Base-by-base conservation (phyloP, 2,113 vertebrate genomes). In the Ovibos moschatus region DNA sequence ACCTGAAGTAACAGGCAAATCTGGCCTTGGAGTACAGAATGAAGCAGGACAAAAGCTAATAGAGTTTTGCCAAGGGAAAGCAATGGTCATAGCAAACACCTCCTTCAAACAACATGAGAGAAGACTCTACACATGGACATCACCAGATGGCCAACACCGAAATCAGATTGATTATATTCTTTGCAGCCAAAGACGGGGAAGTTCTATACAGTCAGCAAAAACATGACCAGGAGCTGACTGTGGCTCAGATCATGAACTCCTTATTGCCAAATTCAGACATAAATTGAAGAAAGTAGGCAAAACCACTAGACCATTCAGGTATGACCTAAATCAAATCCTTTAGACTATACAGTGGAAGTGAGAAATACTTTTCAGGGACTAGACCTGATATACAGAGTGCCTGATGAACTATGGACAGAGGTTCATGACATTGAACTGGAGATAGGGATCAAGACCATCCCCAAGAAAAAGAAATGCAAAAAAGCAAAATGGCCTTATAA, bases 141-240 rank as follows among this genome's bases (percentile, higher is more conserved):
- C n/a, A 36, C n/a, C 67, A 71, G 17, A 71, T 36, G 19, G n/a
- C 16, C 67, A 36, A 71, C n/a, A 12, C 1, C 5, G 0, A 71
- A 71, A 36, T 71, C 67, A 71, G 19, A 71, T 12, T 23, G 67
- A 71, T 71, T 36, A 23, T 71, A 71, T 21, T 71, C n/a, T 23
- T 71, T 71, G n/a, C n/a, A 71, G 19, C 4, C 19, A 71, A 36
- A 71, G n/a, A 71, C 0, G 2, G 9, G 2, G n/a, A 71, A 36
- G 19, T 2, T 71, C n/a, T 71, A 36, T 71, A 36, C 5, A 71
- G n/a, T 40, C 67, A 71, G n/a, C 67, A 23, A 36, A 71, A 71
- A 36, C n/a, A 71, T 6, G 67, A 36, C 9, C 0, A 0, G 19
- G 67, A 71, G n/a, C 2, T 71, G 67, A 71, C 19, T 19, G 19